phyloP scores from a whole-genome alignment of 2,113 vertebrate genomes.

The Phyllostomus hastatus region DNA sequence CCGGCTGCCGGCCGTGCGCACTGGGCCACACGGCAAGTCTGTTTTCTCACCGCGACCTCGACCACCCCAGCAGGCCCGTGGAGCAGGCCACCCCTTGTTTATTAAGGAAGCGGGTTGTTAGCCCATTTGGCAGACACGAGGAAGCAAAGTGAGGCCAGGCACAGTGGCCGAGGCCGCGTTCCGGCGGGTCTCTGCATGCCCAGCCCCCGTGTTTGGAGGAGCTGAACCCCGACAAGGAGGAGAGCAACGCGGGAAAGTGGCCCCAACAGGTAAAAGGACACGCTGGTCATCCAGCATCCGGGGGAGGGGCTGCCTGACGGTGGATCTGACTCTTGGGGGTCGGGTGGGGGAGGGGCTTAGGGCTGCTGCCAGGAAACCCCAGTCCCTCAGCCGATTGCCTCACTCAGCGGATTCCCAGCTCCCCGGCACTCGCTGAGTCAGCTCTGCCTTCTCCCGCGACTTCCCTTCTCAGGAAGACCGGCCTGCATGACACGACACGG shows the following conservation, averaged over 20 bases:
- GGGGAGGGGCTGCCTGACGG: background rate
- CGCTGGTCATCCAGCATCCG: background rate
- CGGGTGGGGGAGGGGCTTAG: background rate
- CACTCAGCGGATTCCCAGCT: background rate
- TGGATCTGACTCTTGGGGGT: background rate
- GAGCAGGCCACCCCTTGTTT: background rate
- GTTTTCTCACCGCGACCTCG: background rate
- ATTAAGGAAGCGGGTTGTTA: background rate
- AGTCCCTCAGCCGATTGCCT: background rate
- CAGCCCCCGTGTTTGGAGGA: background rate
- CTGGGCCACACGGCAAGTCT: background rate
- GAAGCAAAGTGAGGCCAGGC: background rate
- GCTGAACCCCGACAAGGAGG: background rate
- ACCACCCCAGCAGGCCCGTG: background rate
- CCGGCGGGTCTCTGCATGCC: background rate
- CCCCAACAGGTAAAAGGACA: background rate
- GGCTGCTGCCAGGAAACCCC: background rate
- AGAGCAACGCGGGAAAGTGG: background rate
- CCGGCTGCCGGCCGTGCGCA: rapidly evolving
- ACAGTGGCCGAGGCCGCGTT: background rate
- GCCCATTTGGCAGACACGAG: background rate
- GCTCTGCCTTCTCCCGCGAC: background rate
- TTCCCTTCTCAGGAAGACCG: background rate
- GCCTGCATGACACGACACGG: too few relatives aligned
- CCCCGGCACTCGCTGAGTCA: background rate